Evolutionary conservation across 2,888 invertebrate species (phyloP).

Genomic region (Rhagium mordax): DNA sequence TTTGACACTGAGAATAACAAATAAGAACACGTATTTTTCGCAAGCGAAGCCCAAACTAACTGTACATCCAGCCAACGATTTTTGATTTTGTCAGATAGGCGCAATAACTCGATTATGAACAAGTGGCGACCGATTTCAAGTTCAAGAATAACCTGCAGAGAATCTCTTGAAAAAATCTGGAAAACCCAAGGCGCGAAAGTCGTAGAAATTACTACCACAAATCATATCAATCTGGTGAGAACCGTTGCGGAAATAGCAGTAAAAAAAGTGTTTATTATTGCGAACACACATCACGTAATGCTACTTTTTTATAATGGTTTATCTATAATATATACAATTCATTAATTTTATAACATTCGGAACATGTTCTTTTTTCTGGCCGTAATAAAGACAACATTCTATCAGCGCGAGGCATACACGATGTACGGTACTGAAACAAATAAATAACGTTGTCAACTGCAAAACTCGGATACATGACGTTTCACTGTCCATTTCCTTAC

Average conservation of each 20-base stretch:
- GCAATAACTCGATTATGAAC: neutral
- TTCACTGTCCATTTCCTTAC: neutral
- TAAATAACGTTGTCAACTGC: neutral
- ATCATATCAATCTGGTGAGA: neutral
- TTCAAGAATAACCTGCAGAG: neutral
- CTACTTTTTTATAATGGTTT: neutral
- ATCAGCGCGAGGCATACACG: neutral
- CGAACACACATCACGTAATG: neutral
- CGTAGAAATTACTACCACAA: neutral
- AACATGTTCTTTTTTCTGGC: neutral
- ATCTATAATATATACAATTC: neutral
- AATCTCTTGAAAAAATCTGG: neutral
- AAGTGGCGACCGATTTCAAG: neutral
- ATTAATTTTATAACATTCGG: neutral
- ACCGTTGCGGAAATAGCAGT: neutral
- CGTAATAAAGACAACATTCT: neutral
- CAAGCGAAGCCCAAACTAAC: too few relatives aligned
- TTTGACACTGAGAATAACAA: too few relatives aligned
- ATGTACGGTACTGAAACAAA: neutral
- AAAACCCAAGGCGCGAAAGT: neutral
- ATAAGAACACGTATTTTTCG: too few relatives aligned
- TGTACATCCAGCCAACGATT: too few relatives aligned
- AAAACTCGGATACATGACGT: conserved; percentile 10
- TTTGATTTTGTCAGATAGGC: neutral
- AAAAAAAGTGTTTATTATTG: neutral